Percentiles rank a stretch among this genome's conserved stretches.
Evolutionary conservation across 2,888 invertebrate genomes (phyloP).

Genomic region (Chaitophorus viminalis): DNA sequence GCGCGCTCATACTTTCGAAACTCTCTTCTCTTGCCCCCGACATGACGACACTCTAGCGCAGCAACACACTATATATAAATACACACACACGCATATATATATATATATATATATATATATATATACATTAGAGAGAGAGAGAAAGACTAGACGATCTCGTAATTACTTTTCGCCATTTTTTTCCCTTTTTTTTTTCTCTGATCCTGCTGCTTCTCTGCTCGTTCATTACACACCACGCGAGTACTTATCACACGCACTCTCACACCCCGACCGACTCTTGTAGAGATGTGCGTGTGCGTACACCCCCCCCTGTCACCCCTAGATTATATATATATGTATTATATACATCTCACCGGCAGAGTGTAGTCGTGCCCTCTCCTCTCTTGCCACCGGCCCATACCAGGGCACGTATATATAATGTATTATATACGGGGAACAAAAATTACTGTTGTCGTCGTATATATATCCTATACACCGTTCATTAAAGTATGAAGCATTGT

Average conservation of each 20-base stretch:
- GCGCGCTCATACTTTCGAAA: neutral
- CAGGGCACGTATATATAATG: neutral
- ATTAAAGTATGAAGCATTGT: constrained; percentile 49
- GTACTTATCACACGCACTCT: neutral
- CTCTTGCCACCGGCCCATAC: neutral
- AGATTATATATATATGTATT: neutral
- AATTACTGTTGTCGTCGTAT: neutral
- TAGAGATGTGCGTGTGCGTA: neutral
- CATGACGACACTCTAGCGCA: neutral
- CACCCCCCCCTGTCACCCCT: neutral
- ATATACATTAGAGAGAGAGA: neutral
- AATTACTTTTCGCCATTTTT: constrained; percentile 43
- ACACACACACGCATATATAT: neutral
- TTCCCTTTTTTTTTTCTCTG: neutral
- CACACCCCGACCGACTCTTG: constrained; percentile 3
- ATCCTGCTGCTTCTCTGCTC: neutral
- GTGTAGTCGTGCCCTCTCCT: neutral
- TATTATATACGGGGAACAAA: constrained; percentile 1
- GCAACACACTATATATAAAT: neutral
- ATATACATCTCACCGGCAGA: neutral
- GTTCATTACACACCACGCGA: constrained; percentile 38
- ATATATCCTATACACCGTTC: constrained; percentile 1
- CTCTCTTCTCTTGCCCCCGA: neutral
- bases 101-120: neutral
- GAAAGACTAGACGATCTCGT: constrained; percentile 27